Conservation (phyloP, 1,140 invertebrate genomes). For the Drosophila littoralis region DNA sequence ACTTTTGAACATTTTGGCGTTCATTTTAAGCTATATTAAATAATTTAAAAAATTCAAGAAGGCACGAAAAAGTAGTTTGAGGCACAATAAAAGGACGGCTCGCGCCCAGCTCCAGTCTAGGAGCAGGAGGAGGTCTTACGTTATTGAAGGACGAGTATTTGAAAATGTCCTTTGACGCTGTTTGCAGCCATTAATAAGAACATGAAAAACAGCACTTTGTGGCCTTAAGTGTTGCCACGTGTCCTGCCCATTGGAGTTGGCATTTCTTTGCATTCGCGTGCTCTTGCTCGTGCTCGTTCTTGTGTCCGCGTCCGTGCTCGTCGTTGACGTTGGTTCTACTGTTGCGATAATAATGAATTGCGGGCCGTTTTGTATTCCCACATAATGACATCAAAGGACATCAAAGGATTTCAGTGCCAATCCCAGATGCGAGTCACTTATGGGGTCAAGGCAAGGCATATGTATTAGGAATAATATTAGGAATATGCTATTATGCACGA, state of each 20-base stretch:
- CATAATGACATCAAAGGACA: conserved; percentile 39
- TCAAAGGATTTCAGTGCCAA: conserved; percentile 27
- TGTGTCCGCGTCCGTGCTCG: background rate
- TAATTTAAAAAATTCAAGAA: no score
- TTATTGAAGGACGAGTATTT: background rate
- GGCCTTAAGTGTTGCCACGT: conserved; percentile 42
- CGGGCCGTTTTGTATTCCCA: conserved; percentile 17
- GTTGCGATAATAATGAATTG: conserved; percentile 18
- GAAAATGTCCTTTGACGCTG: background rate
- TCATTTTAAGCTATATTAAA: no score
- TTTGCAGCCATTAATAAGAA: conserved; percentile 25
- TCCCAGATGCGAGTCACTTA: background rate
- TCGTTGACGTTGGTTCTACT: conserved; percentile 16
- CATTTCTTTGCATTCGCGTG: conserved; percentile 17
- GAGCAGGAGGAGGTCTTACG: no score
- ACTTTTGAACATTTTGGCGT: no score
- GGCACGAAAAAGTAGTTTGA: no score
- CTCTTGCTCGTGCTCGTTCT: background rate
- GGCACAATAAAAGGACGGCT: no score
- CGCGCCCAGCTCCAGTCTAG: no score
- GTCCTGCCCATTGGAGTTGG: conserved; percentile 20
- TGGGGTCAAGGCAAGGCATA: no score
- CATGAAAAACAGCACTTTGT: conserved; percentile 34
- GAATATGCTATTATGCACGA: no score
- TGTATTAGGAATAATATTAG: no score